Percentiles rank a stretch among this genome's conserved stretches.
Conservation (phyloP, 2,113 vertebrate species). For the Egretta garzetta region DNA sequence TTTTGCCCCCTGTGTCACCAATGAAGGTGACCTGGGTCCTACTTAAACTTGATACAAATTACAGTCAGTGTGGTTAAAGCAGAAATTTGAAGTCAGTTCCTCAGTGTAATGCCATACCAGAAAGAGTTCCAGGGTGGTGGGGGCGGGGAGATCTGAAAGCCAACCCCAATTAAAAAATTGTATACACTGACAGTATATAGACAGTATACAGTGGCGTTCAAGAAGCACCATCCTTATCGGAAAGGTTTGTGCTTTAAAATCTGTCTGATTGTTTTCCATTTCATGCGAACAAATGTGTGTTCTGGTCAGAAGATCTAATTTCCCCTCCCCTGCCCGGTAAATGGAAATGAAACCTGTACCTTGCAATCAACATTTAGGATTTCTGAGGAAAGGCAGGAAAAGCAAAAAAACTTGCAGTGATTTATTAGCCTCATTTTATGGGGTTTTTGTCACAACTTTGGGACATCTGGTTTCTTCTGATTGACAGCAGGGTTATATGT, state of each 20-base stretch:
- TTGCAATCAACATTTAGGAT: slow-evolving; percentile 30
- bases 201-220: not conserved
- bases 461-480: slow-evolving; percentile 66
- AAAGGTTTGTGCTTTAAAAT: slow-evolving; percentile 22
- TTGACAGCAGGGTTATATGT: slow-evolving; percentile 82
- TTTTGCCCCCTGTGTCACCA: not conserved
- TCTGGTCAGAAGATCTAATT: slow-evolving; percentile 40
- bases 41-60: slow-evolving; percentile 31
- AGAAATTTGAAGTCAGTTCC: not conserved
- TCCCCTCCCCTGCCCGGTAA: slow-evolving; percentile 7
- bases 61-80: not conserved
- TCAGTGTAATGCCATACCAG: not conserved
- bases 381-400: slow-evolving; percentile 56
- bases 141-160: not conserved
- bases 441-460: slow-evolving; percentile 36
- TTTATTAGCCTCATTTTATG: slow-evolving; percentile 48
- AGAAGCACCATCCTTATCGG: not conserved
- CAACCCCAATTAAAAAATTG: not conserved
- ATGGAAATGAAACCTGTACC: slow-evolving; percentile 44
- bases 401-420: slow-evolving; percentile 26
- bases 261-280: slow-evolving; percentile 36
- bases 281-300: slow-evolving; percentile 23
- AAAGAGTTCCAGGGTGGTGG: not conserved
- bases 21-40: not conserved
- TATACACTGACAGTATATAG: not conserved